A percentile compares a stretch with the other conserved stretches of the same genome.
Conservation (phyloP, 2,113 vertebrate genomes). For the Ictidomys tridecemlineatus region DNA sequence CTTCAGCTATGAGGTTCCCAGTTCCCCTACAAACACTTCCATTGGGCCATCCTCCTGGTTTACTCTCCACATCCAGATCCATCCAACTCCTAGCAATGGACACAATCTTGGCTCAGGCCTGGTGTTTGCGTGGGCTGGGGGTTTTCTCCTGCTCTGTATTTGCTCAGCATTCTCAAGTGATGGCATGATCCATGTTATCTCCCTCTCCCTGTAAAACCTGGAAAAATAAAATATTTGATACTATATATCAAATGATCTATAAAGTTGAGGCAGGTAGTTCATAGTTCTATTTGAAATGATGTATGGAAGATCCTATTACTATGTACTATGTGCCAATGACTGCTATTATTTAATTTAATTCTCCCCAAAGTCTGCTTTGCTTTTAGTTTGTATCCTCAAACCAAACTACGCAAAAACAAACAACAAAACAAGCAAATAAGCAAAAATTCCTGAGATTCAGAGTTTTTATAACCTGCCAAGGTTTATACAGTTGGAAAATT, state of each 20-base stretch:
- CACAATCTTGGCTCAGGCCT: neutral
- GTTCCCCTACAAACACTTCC: neutral
- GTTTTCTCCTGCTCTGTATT: neutral
- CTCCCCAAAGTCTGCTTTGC: neutral
- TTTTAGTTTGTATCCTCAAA: constrained; percentile 21
- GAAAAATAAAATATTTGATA: neutral
- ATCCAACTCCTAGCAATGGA: neutral
- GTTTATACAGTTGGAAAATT: neutral
- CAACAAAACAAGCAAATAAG: neutral
- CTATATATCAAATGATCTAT: neutral
- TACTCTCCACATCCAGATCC: neutral
- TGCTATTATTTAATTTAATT: neutral
- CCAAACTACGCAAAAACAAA: neutral
- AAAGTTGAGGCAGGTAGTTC: neutral
- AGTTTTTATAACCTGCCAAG: constrained; percentile 20
- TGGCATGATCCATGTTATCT: neutral
- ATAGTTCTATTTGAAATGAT: neutral
- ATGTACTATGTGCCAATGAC: neutral
- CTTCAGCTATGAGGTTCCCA: neutral
- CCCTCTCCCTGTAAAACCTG: neutral
- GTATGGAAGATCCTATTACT: neutral
- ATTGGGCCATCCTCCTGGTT: neutral
- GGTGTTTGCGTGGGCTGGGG: neutral
- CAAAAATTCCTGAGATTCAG: neutral
- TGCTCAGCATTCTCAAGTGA: neutral